These are phyloP conservation scores for Tapirus terrestris DNA, from an alignment of 2,113 vertebrate genomes.

Conservation along the genomic window DNA sequence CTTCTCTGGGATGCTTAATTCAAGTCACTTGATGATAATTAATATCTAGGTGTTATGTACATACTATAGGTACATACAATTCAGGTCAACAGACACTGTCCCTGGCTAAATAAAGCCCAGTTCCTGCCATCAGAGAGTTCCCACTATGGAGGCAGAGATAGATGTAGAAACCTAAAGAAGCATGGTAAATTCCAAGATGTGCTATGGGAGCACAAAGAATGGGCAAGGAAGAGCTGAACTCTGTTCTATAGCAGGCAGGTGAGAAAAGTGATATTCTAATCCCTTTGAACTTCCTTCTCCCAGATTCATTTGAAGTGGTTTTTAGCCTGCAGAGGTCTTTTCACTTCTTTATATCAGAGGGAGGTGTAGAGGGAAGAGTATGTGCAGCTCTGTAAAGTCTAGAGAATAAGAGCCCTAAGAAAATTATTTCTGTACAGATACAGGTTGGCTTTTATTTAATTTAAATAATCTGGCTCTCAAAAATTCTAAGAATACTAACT, in stretches of 20 bases:
- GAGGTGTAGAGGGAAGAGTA: not conserved
- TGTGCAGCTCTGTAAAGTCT: slow-evolving; percentile 53
- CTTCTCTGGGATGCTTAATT: slow-evolving; percentile 38
- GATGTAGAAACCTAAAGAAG: slow-evolving; percentile 20
- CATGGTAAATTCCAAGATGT: not conserved
- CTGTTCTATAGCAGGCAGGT: not conserved
- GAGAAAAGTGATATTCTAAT: slow-evolving; percentile 12
- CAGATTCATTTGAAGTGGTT: slow-evolving; percentile 42
- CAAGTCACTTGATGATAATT: slow-evolving; percentile 34
- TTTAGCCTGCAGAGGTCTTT: slow-evolving; percentile 63
- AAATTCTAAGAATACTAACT: slow-evolving; percentile 81
- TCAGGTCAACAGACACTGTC: slow-evolving; percentile 54
- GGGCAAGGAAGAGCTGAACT: not conserved
- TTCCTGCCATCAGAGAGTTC: slow-evolving; percentile 41
- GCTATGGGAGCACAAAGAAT: slow-evolving; percentile 41
- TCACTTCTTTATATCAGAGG: slow-evolving; percentile 1
- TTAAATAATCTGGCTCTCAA: slow-evolving; percentile 75
- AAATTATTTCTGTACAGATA: slow-evolving; percentile 77
- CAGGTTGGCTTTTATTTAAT: slow-evolving; percentile 78
- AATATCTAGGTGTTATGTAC: not conserved
- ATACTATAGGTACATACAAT: slow-evolving; percentile 18
- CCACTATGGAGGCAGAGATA: slow-evolving; percentile 22
- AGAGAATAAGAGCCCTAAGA: slow-evolving; percentile 71
- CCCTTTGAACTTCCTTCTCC: slow-evolving; percentile 61
- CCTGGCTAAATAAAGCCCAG: slow-evolving; percentile 54